phyloP scores from a whole-genome alignment of 2,797 vertebrate species.

The Natrix natrix region DNA sequence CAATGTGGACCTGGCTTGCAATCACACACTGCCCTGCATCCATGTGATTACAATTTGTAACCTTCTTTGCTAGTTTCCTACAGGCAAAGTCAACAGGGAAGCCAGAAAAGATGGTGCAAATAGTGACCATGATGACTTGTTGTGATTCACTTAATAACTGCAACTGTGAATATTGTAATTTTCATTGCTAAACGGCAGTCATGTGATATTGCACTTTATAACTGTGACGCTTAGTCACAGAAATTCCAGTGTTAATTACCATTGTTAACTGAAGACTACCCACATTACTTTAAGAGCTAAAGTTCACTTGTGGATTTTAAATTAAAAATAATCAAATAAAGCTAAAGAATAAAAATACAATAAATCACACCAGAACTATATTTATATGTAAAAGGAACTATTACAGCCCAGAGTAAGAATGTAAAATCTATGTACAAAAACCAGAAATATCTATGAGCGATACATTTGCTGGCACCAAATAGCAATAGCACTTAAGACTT shows the following conservation, averaged over 20 bases:
- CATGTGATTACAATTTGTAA: not conserved
- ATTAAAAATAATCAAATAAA: not conserved
- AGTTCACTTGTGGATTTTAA: not conserved
- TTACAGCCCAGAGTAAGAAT: not conserved
- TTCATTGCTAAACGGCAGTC: not conserved
- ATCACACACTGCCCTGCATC: not conserved
- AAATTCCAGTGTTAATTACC: not conserved
- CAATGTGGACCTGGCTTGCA: not conserved
- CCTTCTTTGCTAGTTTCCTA: not conserved
- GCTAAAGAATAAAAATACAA: not conserved
- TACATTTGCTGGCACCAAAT: not conserved
- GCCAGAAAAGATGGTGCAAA: not conserved
- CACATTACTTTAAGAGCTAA: not conserved
- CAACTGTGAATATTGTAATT: not conserved
- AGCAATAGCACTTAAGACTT: not conserved
- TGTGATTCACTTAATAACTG: not conserved
- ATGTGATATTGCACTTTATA: not conserved
- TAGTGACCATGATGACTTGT: not conserved
- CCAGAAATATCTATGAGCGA: not conserved
- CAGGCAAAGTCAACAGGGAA: not conserved
- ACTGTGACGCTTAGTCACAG: not conserved
- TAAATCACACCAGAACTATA: not conserved
- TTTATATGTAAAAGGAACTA: not conserved
- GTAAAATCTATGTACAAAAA: not conserved
- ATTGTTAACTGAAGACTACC: not conserved